These are phyloP conservation scores for Papilio protenor DNA, from an alignment of 2,888 invertebrate genomes.

Conservation along the genomic window DNA sequence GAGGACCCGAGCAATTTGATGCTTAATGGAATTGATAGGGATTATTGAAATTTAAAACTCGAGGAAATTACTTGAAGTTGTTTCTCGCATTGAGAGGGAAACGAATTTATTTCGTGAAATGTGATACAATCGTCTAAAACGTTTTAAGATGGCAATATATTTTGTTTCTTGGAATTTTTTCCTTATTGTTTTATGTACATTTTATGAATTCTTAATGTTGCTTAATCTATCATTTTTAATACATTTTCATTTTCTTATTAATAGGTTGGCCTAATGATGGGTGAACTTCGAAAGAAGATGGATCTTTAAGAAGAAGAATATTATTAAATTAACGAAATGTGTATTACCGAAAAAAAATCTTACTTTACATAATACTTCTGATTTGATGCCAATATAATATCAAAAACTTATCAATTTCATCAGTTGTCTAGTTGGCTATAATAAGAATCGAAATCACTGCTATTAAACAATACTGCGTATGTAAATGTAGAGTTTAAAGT, in stretches of 20 bases:
- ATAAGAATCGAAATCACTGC: neutral
- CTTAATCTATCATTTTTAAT: neutral
- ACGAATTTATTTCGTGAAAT: conserved; percentile 12
- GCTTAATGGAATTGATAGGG: conserved; percentile 7
- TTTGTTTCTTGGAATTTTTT: neutral
- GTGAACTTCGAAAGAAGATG: too few relatives aligned
- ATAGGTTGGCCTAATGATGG: too few relatives aligned
- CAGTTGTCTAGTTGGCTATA: neutral
- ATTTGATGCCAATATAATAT: too few relatives aligned
- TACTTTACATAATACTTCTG: too few relatives aligned
- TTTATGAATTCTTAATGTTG: neutral
- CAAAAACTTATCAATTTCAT: too few relatives aligned
- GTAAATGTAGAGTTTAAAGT: neutral
- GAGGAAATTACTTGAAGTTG: conserved; percentile 2
- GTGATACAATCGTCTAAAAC: conserved; percentile 9
- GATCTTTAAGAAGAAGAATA: too few relatives aligned
- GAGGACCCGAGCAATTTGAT: neutral
- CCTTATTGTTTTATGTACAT: neutral
- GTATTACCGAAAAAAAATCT: too few relatives aligned
- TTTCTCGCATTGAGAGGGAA: neutral
- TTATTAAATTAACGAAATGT: neutral
- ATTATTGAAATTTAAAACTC: conserved; percentile 19
- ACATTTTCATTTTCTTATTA: too few relatives aligned
- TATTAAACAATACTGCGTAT: neutral
- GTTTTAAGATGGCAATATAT: neutral